Conservation (phyloP, 1,140 invertebrate genomes). For the Hetaerina americana region DNA sequence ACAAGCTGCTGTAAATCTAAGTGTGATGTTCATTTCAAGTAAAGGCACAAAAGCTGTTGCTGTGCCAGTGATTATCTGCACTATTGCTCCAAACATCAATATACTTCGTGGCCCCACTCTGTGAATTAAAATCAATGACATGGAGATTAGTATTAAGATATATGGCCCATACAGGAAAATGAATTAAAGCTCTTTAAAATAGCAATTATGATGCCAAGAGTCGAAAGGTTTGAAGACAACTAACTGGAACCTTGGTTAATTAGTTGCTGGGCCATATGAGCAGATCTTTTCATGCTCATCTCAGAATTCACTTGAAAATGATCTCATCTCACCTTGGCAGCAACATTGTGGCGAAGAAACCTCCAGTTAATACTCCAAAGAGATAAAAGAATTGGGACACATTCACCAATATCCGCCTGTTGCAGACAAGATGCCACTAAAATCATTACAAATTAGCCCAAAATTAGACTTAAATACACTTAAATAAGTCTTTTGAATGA, state of each 20-base stretch:
- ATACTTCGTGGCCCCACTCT: conserved; percentile 6
- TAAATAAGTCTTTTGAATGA: no score
- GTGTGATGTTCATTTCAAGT: conserved; percentile 10
- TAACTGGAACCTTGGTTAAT: no score
- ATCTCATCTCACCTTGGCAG: conserved; percentile 8
- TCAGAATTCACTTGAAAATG: no score
- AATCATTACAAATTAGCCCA: neutral
- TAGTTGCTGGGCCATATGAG: no score
- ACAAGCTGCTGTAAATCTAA: conserved; percentile 16
- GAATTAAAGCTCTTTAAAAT: no score
- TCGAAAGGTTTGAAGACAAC: no score
- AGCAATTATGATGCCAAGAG: no score
- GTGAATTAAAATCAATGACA: neutral
- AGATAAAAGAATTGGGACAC: conserved; percentile 12
- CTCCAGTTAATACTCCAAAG: conserved; percentile 9
- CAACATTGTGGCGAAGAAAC: neutral
- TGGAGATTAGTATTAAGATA: no score
- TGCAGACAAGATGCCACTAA: conserved; percentile 12
- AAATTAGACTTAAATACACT: neutral
- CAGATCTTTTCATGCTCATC: no score
- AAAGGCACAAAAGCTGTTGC: neutral
- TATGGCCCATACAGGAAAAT: no score
- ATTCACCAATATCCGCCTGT: conserved; percentile 10
- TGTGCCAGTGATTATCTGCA: conserved; percentile 7
- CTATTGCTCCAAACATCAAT: neutral